Conservation (phyloP, 2,113 vertebrate genomes). For the Capreolus pygargus region DNA sequence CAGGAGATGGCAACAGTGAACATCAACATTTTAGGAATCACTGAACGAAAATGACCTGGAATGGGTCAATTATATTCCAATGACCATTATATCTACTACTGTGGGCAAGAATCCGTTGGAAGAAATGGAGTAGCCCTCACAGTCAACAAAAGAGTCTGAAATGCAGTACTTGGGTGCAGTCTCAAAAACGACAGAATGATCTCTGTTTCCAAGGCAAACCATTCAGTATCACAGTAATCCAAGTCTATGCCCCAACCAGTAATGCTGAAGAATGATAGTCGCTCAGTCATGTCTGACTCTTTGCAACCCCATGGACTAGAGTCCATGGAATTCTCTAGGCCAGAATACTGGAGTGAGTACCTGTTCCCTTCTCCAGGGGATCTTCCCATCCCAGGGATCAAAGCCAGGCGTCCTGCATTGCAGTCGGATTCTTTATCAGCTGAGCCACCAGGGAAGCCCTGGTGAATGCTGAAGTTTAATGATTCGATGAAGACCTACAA, state of each 20-base stretch:
- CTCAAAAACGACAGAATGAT: neutral
- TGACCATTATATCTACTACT: neutral
- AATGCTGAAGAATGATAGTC: neutral
- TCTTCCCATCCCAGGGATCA: neutral
- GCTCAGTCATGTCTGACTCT: neutral
- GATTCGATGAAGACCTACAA: neutral
- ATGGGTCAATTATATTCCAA: neutral
- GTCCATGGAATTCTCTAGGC: neutral
- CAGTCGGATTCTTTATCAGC: neutral
- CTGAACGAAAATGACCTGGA: neutral
- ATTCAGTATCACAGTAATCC: neutral
- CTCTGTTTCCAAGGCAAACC: neutral
- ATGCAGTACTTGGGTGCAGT: neutral
- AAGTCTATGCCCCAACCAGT: neutral
- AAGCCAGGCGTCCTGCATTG: neutral
- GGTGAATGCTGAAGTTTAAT: neutral
- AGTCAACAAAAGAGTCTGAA: neutral
- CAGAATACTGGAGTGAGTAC: neutral
- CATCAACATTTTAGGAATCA: neutral
- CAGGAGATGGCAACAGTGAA: neutral
- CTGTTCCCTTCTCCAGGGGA: neutral
- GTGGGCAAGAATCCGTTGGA: neutral
- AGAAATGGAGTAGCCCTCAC: neutral
- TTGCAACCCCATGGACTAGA: neutral
- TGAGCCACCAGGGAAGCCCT: neutral